Base-by-base conservation (phyloP, 1,140 invertebrate genomes). In the Limonius californicus region DNA sequence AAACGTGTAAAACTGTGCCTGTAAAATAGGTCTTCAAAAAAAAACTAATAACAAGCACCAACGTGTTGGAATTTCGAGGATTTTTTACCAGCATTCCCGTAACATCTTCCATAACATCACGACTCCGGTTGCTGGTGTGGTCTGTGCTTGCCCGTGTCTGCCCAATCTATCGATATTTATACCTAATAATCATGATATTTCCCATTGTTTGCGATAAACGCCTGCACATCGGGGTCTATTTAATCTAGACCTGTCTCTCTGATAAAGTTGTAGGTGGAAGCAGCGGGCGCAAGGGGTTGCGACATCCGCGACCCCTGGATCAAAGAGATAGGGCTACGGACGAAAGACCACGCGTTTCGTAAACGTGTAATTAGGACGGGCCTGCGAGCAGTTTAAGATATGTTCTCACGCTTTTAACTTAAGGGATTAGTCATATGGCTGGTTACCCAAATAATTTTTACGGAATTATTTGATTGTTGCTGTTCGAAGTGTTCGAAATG, bases 351-450 rank as follows among this genome's bases (percentile, higher is more conserved):
- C 66, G 66, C 64, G 66, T 68, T 65, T 64, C 58, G 63, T 54
- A 68, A 27, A 68, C 66, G 55, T 65, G 66, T 68, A 68, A 68
- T 68, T 68, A 68, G 64, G 63, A 60, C 39, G 57, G 57, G 59
- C 62, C 66, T 60, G 45, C 57, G 59, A 63, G 66, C 66, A 57
- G 50, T 59, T 65, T 65, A 54, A 57, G 66, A 59, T 59, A 55
- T 63, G 66, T 68, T 68, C 66, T 68, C 66, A 68, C 66, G 66
- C 66, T 68, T 65, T 50, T 59, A 62, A 62, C 56, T 57, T 57
- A 61, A 43, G 56, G 62, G 61, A 67, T 67, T 67, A 67, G 62
- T 67, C 65, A 67, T 67, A 62, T 64, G 65, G 62, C 62, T 64
- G 56, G 39, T 64, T 50, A 14, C 35, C 35, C 35, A 39, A 39